A percentile compares a stretch with the other conserved stretches of the same genome.
These are phyloP conservation scores for Nannoperca obscura DNA, from an alignment of 2,797 vertebrate species.

Conservation along the genomic window DNA sequence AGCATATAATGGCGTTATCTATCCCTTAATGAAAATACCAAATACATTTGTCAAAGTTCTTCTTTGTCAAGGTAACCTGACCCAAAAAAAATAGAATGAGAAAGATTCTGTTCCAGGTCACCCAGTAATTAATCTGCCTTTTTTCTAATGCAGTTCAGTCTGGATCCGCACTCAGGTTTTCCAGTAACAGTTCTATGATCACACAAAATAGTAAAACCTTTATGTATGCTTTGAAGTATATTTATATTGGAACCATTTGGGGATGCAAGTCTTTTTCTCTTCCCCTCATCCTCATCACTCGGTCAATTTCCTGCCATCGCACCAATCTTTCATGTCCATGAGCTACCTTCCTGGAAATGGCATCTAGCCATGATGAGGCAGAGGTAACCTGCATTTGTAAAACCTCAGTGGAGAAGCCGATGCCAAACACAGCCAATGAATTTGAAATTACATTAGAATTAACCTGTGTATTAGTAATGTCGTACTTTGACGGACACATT, in stretches of 20 bases:
- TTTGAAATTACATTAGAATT: slow-evolving; percentile 19
- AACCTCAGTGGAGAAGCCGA: background rate
- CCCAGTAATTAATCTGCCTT: slow-evolving; percentile 2
- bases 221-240: background rate
- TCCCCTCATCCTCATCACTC: background rate
- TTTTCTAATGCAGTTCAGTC: background rate
- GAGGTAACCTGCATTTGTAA: slow-evolving; percentile 9
- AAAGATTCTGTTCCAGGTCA: slow-evolving; percentile 1
- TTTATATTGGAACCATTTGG: background rate
- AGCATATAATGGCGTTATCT: background rate
- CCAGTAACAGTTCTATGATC: background rate
- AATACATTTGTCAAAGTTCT: background rate
- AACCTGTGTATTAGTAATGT: background rate
- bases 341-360: background rate
- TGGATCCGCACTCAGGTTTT: background rate
- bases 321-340: background rate
- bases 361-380: background rate
- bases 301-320: background rate
- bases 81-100: background rate
- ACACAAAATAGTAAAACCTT: background rate
- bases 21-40: background rate
- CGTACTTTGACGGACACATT: background rate
- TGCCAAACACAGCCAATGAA: background rate
- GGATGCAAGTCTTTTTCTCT: background rate
- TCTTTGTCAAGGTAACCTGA: slow-evolving; percentile 20